Percentiles rank a stretch among this genome's conserved stretches.
Evolutionary conservation across 1,140 invertebrate genomes (phyloP).

Genomic region (Frieseomelitta varia): DNA sequence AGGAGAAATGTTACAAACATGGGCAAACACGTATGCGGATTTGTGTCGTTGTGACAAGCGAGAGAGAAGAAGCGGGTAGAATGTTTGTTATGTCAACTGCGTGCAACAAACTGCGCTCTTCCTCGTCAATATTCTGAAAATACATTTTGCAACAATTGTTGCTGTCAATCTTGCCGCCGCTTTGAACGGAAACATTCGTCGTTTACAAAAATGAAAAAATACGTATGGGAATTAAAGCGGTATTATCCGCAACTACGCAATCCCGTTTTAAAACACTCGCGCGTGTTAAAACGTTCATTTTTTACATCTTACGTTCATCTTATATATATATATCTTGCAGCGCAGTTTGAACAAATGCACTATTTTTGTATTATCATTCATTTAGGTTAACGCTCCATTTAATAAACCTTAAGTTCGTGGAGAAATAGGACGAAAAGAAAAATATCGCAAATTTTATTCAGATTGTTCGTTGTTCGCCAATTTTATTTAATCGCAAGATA

Average conservation of each 20-base stretch:
- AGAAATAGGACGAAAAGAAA: neutral
- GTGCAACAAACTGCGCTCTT: neutral
- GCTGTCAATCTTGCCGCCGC: neutral
- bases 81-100: neutral
- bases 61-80: conserved; percentile 1
- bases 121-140: conserved; percentile 1
- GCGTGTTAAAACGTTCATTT: neutral
- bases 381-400: no score
- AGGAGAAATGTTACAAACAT: conserved; percentile 15
- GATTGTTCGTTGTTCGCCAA: neutral
- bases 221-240: neutral
- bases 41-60: neutral
- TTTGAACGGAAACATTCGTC: no score
- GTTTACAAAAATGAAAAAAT: neutral
- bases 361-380: no score
- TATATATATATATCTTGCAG: neutral
- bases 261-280: neutral
- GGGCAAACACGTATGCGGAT: neutral
- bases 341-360: neutral
- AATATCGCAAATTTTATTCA: neutral
- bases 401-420: neutral
- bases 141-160: neutral
- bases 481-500: neutral
- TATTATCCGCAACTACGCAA: neutral
- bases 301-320: neutral